These are phyloP conservation scores for Cynopterus sphinx DNA, from an alignment of 2,797 vertebrate species.

Conservation along the genomic window DNA sequence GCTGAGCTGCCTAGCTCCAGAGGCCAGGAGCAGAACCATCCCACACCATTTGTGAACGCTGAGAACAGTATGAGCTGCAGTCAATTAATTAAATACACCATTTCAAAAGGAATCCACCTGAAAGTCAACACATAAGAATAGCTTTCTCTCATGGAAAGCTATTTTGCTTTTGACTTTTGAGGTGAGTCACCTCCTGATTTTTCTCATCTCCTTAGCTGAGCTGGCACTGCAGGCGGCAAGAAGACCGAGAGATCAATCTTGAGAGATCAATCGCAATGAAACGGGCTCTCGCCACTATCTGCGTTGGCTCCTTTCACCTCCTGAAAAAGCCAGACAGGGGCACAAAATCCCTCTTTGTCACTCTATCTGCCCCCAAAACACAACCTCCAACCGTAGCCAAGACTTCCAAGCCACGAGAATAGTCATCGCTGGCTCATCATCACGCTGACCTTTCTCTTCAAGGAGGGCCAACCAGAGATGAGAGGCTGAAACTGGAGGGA, in stretches of 20 bases:
- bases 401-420: not conserved
- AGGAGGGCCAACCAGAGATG: not conserved
- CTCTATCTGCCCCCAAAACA: not conserved
- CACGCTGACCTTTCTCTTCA: not conserved
- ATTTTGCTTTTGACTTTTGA: not conserved
- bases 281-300: not conserved
- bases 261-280: not conserved
- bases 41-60: not conserved
- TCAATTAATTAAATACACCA: not conserved
- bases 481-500: not conserved
- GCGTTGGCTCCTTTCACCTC: not conserved
- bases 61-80: not conserved
- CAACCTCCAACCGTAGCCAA: not conserved
- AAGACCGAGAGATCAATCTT: not conserved
- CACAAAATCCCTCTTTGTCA: not conserved
- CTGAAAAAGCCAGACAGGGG: not conserved
- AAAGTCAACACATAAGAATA: not conserved
- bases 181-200: not conserved
- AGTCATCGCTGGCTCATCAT: not conserved
- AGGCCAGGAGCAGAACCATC: not conserved
- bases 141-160: not conserved
- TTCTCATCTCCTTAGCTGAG: not conserved
- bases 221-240: not conserved
- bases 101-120: not conserved
- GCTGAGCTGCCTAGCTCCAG: not conserved